phyloP scores from a whole-genome alignment of 35 echinoderm and acorn worm species.

The Anneissia japonica region DNA sequence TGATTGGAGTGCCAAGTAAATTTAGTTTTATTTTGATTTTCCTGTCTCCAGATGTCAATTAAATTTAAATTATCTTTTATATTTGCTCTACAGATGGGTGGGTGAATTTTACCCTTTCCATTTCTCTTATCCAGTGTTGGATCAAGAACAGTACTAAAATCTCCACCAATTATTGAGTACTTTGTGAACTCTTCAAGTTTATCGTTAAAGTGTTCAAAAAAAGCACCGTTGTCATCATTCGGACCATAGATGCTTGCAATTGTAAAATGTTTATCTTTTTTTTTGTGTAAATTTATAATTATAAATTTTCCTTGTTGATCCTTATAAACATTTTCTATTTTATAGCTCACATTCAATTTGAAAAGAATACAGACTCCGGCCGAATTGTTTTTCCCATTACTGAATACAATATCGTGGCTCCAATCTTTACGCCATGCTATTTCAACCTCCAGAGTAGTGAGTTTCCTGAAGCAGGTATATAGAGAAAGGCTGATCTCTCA shows the following conservation, averaged over 20 bases:
- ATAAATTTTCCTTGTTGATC: no score
- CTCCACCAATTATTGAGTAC: not conserved
- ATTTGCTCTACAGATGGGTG: not conserved
- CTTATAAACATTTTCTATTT: no score
- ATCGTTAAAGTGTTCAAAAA: not conserved
- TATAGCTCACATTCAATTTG: no score
- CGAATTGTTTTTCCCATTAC: no score
- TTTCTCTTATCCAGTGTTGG: not conserved
- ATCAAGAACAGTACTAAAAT: not conserved
- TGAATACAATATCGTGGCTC: no score
- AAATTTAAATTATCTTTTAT: not conserved
- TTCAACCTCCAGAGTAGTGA: no score
- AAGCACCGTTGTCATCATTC: not conserved
- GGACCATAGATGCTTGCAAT: not conserved
- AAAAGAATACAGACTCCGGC: no score
- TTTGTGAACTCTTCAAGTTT: not conserved
- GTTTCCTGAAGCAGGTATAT: no score
- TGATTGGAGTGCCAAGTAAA: not conserved
- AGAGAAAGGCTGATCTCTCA: no score
- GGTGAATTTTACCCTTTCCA: not conserved
- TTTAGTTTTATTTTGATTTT: not conserved
- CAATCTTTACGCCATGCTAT: no score
- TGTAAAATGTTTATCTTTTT: no score
- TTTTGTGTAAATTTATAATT: no score
- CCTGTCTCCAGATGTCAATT: not conserved